Conservation (phyloP, 2,888 invertebrate species). For the Rhabditoides inermis region DNA sequence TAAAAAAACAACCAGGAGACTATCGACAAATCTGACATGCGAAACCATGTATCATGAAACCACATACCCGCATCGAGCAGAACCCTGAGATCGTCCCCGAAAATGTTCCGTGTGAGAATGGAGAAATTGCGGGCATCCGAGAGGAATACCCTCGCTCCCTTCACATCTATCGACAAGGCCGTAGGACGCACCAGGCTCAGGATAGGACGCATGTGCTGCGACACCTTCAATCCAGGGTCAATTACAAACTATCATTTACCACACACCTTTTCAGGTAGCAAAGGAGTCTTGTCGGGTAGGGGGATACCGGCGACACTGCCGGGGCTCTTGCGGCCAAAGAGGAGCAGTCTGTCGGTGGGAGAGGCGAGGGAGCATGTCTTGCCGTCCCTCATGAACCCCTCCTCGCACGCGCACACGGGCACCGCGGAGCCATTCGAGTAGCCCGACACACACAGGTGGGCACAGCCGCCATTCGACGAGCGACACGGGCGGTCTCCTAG, state of each 20-base stretch:
- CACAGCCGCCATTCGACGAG: neutral
- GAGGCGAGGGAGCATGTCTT: too few species aligned
- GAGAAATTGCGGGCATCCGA: conserved; percentile 59
- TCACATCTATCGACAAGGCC: conserved; percentile 66
- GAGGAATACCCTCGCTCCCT: conserved; percentile 63
- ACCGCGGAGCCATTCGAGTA: conserved; percentile 4
- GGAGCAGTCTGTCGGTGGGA: conserved; percentile 55
- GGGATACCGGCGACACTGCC: conserved; percentile 67
- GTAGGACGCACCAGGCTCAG: conserved; percentile 64
- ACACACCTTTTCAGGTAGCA: conserved; percentile 55
- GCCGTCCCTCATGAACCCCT: too few species aligned
- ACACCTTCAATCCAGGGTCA: neutral
- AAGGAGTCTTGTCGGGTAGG: conserved; percentile 18
- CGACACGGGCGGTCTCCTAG: too few species aligned
- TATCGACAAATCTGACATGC: too few species aligned
- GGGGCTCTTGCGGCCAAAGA: conserved; percentile 65
- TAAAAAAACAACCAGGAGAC: too few species aligned
- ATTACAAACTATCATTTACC: neutral
- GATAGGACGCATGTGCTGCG: conserved; percentile 63
- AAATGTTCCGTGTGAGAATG: conserved; percentile 61
- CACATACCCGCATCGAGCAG: conserved; percentile 58
- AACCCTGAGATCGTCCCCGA: conserved; percentile 59
- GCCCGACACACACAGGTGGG: conserved; percentile 8
- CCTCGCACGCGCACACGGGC: neutral
- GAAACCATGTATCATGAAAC: conserved; percentile 54